These are phyloP conservation scores for Ophioninae sp. DNA, from an alignment of 2,888 invertebrate species.

Conservation along the genomic window DNA sequence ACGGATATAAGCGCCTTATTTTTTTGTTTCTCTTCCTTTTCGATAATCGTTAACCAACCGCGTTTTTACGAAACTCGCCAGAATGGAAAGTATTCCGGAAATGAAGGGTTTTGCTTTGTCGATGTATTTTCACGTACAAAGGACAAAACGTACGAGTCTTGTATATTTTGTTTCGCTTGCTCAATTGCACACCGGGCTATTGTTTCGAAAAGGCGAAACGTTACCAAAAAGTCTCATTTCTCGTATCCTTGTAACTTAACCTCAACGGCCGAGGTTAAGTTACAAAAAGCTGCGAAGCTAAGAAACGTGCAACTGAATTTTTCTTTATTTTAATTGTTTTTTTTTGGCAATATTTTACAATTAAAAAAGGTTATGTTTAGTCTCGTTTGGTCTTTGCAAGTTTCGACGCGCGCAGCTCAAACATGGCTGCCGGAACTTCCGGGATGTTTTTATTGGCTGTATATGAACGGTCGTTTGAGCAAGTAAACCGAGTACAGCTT, in stretches of 20 bases:
- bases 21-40: not conserved
- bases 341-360: too few species aligned
- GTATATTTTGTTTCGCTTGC: conserved; percentile 9
- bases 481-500: not conserved
- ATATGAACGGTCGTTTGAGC: not conserved
- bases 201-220: not conserved
- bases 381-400: too few species aligned
- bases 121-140: not conserved
- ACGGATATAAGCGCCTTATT: conserved; percentile 4
- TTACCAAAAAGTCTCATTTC: conserved; percentile 1
- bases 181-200: conserved; percentile 13
- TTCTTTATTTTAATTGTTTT: too few species aligned
- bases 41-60: conserved; percentile 1
- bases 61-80: not conserved
- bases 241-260: not conserved
- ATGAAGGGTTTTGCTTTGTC: conserved; percentile 1
- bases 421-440: not conserved
- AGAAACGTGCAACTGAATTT: not conserved
- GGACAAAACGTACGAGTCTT: conserved; percentile 9
- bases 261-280: not conserved
- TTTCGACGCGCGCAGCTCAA: too few species aligned
- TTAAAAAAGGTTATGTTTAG: too few species aligned
- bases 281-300: not conserved
- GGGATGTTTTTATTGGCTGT: not conserved
- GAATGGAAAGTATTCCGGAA: conserved; percentile 13